Percentiles rank a stretch among this genome's conserved stretches.
Evolutionary conservation across 2,113 vertebrate genomes (phyloP).

Genomic region (Dipodomys ordii): DNA sequence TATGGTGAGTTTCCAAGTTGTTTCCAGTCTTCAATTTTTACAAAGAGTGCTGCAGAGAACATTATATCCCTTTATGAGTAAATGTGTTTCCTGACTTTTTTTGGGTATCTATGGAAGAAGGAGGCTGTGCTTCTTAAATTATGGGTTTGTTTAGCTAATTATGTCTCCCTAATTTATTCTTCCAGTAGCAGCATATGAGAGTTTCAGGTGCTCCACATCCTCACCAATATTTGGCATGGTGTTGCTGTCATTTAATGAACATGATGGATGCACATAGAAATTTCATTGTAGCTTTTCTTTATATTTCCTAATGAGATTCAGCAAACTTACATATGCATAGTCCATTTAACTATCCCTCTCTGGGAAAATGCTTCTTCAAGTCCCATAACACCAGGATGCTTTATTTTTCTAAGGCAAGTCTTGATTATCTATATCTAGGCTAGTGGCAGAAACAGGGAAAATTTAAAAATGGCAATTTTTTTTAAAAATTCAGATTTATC

Average conservation of each 20-base stretch:
- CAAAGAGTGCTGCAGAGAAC: neutral
- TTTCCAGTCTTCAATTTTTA: slow-evolving; percentile 19
- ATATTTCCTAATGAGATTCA: slow-evolving; percentile 29
- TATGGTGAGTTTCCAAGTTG: neutral
- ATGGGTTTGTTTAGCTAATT: slow-evolving; percentile 8
- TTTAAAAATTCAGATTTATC: neutral
- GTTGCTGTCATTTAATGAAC: slow-evolving; percentile 11
- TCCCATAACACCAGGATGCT: neutral
- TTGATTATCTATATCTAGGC: neutral
- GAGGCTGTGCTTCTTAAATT: neutral
- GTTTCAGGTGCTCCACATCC: neutral
- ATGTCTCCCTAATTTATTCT: neutral
- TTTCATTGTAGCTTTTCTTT: neutral
- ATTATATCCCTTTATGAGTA: neutral
- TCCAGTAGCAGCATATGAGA: neutral
- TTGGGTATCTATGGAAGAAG: neutral
- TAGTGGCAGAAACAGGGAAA: neutral
- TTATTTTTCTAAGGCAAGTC: slow-evolving; percentile 39
- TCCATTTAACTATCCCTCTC: slow-evolving; percentile 23
- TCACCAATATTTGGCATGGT: neutral
- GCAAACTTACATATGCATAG: neutral
- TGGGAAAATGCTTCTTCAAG: slow-evolving; percentile 26
- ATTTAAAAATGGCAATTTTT: neutral
- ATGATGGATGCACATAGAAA: neutral
- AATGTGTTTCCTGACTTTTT: neutral